These are phyloP conservation scores for Lontra canadensis DNA, from an alignment of 2,113 vertebrate species.

Conservation along the genomic window DNA sequence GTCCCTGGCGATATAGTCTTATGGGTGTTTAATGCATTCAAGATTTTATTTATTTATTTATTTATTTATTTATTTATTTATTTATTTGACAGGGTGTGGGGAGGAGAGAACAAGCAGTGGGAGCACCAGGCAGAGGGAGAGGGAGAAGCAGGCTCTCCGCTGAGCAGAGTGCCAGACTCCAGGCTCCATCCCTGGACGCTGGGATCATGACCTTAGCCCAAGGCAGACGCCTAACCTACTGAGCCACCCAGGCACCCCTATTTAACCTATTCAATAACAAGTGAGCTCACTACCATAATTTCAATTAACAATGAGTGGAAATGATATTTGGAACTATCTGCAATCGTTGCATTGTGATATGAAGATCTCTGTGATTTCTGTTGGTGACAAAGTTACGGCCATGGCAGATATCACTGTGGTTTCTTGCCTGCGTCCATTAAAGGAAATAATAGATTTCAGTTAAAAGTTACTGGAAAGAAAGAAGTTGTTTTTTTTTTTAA, in stretches of 20 bases:
- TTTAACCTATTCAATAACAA: constrained; percentile 27
- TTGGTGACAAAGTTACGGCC: constrained; percentile 23
- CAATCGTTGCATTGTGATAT: not conserved
- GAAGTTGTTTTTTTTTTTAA: not conserved
- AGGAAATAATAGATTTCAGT: constrained; percentile 19
- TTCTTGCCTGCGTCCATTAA: constrained; percentile 29
- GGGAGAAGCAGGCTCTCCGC: no score
- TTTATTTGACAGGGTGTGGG: no score
- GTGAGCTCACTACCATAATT: constrained; percentile 11
- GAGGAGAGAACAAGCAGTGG: no score
- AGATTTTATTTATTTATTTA: no score
- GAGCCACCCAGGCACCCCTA: not conserved
- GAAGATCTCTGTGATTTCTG: constrained; percentile 45
- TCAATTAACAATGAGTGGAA: not conserved
- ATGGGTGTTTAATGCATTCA: constrained; percentile 18
- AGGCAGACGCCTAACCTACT: no score
- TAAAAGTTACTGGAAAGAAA: constrained; percentile 48
- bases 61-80: no score
- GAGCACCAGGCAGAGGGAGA: no score
- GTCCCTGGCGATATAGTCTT: not conserved
- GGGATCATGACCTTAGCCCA: no score
- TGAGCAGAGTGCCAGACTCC: no score
- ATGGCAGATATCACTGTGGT: constrained; percentile 2
- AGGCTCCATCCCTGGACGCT: no score
- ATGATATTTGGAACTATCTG: not conserved